Evolutionary conservation across 2,888 invertebrate genomes (phyloP), one percentile per base, ranked within the genome.

Genomic region (Rapana venosa): DNA sequence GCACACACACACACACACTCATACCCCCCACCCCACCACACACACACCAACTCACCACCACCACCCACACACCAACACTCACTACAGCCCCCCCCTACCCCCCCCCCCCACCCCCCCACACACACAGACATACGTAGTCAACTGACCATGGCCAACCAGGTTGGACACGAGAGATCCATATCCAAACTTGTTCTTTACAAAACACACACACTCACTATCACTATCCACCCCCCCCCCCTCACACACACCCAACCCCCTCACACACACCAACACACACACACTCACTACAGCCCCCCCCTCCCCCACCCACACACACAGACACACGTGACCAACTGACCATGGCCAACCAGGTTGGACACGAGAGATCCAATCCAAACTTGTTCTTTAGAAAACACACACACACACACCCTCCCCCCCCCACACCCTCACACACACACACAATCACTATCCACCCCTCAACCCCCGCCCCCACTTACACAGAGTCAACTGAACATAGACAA

Each of bases 121-220:
- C n/a, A n/a, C n/a, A n/a, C n/a, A n/a, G n/a, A n/a, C n/a, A n/a
- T n/a, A n/a, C n/a, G n/a, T n/a, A n/a, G n/a, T 13, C n/a, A n/a
- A n/a, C n/a, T 74, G 61, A 61, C 98, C 98, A 97, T 98, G 98
- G 61, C 99, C 98, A 88, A 98, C 98, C 91, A 99, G 97, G 95
- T 98, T 98, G 96, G 98, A 98, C 88, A 98, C 97, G 97, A 98
- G 98, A 96, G 98, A 98, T 94, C 98, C 98, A 93, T 98, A 97
- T 17, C 99, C 99, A 95, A 98, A 99, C 87, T 98, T 97, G 2
- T 96, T 99, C 99, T 93, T 98, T 97, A 0, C n/a, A n/a, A n/a
- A n/a, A n/a, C n/a, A n/a, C n/a, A n/a, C n/a, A n/a, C n/a, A n/a
- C n/a, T n/a, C n/a, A n/a, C n/a, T 32, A n/a, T n/a, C n/a, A n/a